Percentiles rank a stretch among this genome's conserved stretches.
Evolutionary conservation across 2,888 invertebrate species (phyloP).

Genomic region (Trissolcus brochymenae): DNA sequence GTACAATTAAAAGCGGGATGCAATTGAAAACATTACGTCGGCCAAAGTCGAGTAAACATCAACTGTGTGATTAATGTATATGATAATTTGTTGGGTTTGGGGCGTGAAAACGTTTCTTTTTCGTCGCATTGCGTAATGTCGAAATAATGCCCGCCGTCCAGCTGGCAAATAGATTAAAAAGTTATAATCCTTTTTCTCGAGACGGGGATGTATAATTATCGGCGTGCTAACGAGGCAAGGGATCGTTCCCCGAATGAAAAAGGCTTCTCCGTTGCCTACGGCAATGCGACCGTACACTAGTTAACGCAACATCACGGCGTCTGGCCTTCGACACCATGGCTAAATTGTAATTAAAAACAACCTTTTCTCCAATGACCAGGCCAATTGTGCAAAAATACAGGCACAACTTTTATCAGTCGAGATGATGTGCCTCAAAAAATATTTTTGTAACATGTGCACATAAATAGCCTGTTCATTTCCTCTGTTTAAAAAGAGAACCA

Average conservation of each 20-base stretch:
- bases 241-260: constrained; percentile 57
- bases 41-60: constrained; percentile 25
- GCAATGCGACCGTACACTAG: constrained; percentile 51
- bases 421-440: too few relatives aligned
- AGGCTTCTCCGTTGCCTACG: constrained; percentile 47
- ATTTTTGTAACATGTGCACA: too few relatives aligned
- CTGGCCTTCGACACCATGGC: constrained; percentile 31
- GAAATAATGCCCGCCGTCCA: constrained; percentile 49
- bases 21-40: constrained; percentile 39
- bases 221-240: constrained; percentile 58
- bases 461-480: too few relatives aligned
- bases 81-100: constrained; percentile 47
- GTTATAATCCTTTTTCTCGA: constrained; percentile 51
- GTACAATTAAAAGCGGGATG: constrained; percentile 36
- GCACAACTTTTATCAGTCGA: too few relatives aligned
- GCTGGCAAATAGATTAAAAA: constrained; percentile 56
- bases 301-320: constrained; percentile 48
- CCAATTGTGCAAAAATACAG: neutral
- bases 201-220: constrained; percentile 55
- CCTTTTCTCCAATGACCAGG: constrained; percentile 22
- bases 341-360: constrained; percentile 51
- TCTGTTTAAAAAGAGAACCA: too few relatives aligned
- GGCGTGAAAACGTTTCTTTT: constrained; percentile 37
- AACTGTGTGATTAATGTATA: constrained; percentile 19
- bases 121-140: constrained; percentile 48